A percentile compares a stretch with the other conserved stretches of the same genome.
Evolutionary conservation across 2,113 vertebrate genomes (phyloP).

Genomic region (Marmota monax): DNA sequence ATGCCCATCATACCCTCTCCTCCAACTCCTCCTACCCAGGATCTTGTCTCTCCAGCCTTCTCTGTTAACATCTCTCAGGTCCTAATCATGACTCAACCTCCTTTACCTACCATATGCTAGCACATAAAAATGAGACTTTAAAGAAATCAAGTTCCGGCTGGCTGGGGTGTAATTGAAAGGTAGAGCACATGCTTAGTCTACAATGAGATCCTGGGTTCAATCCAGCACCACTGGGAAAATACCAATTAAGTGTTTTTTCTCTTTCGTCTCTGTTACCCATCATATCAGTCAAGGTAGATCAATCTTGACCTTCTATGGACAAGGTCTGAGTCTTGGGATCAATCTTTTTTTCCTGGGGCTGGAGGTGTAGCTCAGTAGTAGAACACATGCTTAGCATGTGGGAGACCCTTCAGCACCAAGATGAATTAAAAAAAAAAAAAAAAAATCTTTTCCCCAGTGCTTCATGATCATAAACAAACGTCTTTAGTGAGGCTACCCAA

Average conservation of each 20-base stretch:
- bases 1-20: fast-evolving
- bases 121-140: neutral
- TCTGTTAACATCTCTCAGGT: neutral
- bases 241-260: neutral
- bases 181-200: neutral
- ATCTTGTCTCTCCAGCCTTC: neutral
- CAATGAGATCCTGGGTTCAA: neutral
- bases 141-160: neutral
- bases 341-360: neutral
- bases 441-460: neutral
- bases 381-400: neutral
- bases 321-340: neutral
- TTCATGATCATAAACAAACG: conserved; percentile 8
- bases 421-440: neutral
- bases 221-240: neutral
- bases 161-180: neutral
- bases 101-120: neutral
- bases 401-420: no score
- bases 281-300: neutral
- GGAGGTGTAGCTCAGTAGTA: neutral
- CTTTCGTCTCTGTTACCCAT: neutral
- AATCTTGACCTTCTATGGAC: neutral
- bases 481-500: neutral
- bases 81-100: neutral
- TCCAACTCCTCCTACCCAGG: neutral